Base-by-base conservation (phyloP, 2,797 vertebrate genomes). In the Limnodromus scolopaceus region DNA sequence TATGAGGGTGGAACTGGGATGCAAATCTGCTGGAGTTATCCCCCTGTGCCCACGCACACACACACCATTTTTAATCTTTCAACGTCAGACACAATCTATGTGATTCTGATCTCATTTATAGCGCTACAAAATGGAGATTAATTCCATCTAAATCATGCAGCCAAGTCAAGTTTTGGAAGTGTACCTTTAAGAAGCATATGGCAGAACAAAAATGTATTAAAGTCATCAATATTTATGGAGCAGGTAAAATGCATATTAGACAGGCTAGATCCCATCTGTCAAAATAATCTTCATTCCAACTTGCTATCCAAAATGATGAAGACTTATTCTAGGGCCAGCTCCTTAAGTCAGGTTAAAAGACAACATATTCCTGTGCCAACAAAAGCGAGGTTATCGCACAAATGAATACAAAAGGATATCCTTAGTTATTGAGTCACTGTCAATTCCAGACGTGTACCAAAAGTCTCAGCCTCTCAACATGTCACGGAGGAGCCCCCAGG, bases 181-280 rank as follows among this genome's bases (percentile, higher is more conserved):
- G 68, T 95, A 96, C 76, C 93, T 96, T 95, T 94, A 96, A 97
- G 94, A 96, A 96, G 66, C 95, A 93, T 95, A 94, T 92, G 86
- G 90, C 68, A 95, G 89, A 92, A 91, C 84, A 94, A 91, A 93
- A 90, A 95, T 91, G 91, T 91, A 96, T 95, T 94, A 80, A 96
- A 96, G 83, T 92, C 85, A 96, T 96, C 95, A 94, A 96, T 97
- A 97, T 97, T 96, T 96, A 94, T 95, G 91, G 94, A 94, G 90
- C 97, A 97, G 97, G 97, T 97, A 97, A 82, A 91, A 97, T 89
- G 88, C 95, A 88, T 94, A 92, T 94, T 96, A 93, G 95, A 74
- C 86, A 96, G 80, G 93, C 91, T 96, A 94, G 92, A 91, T 91
- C 66, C 94, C 95, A 96, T 95, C 92, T 97, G 97, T 96, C 97